Evolutionary conservation across 2,888 invertebrate genomes (phyloP), one percentile per base, ranked within the genome.

Genomic region (Bellardia bayeri): DNA sequence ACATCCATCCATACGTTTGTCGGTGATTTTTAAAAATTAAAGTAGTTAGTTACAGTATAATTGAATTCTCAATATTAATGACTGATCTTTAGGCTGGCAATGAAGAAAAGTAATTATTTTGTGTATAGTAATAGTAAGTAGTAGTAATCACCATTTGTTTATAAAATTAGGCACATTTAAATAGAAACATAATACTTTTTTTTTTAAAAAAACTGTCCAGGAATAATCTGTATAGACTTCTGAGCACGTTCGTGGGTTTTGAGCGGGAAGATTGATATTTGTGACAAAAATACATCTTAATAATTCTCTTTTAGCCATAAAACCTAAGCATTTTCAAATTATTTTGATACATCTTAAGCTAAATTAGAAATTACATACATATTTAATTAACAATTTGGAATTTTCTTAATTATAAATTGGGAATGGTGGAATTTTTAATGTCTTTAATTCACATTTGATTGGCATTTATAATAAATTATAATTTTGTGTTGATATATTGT

Each of bases 171-270:
- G 79, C 86, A 86, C 82, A 86, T 69, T 74, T 16, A 33, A 74
- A 69, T 82, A 86, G 86, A 82, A 86, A 86, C 86, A 78, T 78
- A 79, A 78, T 78, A 79, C 37, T 79, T 85, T 75, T 14, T 23
- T 23, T n/a, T n/a, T n/a, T n/a, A n/a, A n/a, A n/a, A 33, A 16
- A 16, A 49, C 56, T 56, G 45, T 16, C 0, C n/a, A 68, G 61
- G 33, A 76, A 61, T 71, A 61, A 13, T 4, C 54, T 76, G 63
- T 85, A 40, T 66, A 63, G n/a, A 45, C 51, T 74, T 69, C 51
- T 85, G 61, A 85, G 58, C 72, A 84, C 68, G n/a, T 49, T 23
- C 30, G 49, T 40, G n/a, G 13, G 1, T 72, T 51, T 61, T 54
- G 45, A 81, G 54, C 23, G 8, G 6, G 56, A 9, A 56, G 8